phyloP scores from a whole-genome alignment of 2,113 vertebrate genomes.

The human region DNA sequence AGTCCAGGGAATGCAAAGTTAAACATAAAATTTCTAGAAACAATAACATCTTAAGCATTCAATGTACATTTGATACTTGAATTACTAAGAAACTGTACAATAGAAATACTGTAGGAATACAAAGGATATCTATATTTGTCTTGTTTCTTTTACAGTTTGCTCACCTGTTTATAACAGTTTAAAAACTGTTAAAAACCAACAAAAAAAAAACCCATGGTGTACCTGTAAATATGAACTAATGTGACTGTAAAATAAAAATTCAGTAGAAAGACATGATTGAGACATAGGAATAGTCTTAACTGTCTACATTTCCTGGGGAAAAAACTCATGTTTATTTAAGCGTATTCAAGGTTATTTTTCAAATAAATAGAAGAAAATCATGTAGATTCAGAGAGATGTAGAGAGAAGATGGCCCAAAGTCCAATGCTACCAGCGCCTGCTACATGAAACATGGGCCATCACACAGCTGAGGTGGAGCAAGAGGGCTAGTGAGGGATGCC shows the following conservation, averaged over 20 bases:
- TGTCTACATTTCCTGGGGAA: neutral
- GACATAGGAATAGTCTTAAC: neutral
- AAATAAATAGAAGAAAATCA: neutral
- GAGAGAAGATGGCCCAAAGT: neutral
- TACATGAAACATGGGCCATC: neutral
- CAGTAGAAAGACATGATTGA: neutral
- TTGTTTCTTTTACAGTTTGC: constrained; percentile 33
- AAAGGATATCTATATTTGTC: neutral
- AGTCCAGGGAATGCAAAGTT: neutral
- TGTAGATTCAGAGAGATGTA: neutral
- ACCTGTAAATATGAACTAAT: neutral
- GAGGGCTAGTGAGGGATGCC: neutral
- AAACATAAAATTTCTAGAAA: constrained; percentile 27
- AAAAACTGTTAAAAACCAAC: neutral
- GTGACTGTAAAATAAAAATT: constrained; percentile 40
- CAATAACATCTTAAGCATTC: neutral
- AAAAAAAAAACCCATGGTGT: neutral
- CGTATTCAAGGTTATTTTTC: constrained; percentile 20
- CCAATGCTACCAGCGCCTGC: neutral
- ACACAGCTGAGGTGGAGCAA: neutral
- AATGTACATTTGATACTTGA: neutral
- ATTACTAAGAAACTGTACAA: neutral
- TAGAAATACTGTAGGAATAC: neutral
- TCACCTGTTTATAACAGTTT: constrained; percentile 14
- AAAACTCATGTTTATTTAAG: neutral